These are phyloP conservation scores for Sthenelais limicola DNA, from an alignment of 2,888 invertebrate genomes.

Conservation along the genomic window DNA sequence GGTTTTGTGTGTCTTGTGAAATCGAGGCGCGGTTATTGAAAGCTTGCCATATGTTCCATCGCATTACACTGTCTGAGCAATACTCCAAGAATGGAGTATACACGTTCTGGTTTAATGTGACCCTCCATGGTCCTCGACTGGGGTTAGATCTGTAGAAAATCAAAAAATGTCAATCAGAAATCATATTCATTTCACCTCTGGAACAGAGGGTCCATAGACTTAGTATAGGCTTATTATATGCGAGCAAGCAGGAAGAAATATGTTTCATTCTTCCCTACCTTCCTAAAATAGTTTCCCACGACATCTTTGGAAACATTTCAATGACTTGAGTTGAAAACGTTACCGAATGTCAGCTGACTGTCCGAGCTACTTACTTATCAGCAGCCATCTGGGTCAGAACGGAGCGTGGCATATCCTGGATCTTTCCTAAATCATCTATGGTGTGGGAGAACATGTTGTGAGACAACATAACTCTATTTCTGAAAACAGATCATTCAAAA, in stretches of 20 bases:
- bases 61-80: slow-evolving; percentile 83
- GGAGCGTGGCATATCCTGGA: slow-evolving; percentile 80
- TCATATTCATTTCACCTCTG: too few species aligned
- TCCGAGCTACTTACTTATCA: slow-evolving; percentile 75
- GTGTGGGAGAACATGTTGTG: slow-evolving; percentile 80
- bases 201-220: too few species aligned
- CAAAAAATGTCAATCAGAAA: too few species aligned
- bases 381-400: slow-evolving; percentile 79
- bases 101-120: slow-evolving; percentile 83
- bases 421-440: slow-evolving; percentile 79
- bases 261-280: too few species aligned
- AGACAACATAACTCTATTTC: slow-evolving; percentile 72
- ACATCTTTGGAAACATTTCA: too few species aligned
- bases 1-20: slow-evolving; percentile 74
- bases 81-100: slow-evolving; percentile 85
- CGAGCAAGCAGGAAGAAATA: too few species aligned
- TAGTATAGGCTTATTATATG: too few species aligned
- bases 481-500: too few species aligned
- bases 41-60: slow-evolving; percentile 91
- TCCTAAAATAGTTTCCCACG: too few species aligned
- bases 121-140: slow-evolving; percentile 85
- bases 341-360: too few species aligned
- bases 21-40: slow-evolving; percentile 80
- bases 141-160: slow-evolving; percentile 75
- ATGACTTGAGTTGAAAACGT: too few species aligned